Percentiles rank a stretch among this genome's conserved stretches.
These are phyloP conservation scores for Stenurella melanura DNA, from an alignment of 2,888 invertebrate species.

Conservation along the genomic window DNA sequence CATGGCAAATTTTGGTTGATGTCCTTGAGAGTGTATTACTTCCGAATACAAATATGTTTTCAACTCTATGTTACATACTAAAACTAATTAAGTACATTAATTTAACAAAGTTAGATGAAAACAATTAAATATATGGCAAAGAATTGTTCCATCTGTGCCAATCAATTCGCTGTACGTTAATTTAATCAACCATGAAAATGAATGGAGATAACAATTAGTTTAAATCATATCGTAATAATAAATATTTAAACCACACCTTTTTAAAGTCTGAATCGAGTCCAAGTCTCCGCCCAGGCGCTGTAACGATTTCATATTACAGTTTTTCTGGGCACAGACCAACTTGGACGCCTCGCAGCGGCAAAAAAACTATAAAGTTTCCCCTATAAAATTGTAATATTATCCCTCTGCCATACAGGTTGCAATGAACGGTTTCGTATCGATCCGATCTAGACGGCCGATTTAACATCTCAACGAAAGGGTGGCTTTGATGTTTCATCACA, in stretches of 20 bases:
- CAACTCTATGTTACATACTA: too few species aligned
- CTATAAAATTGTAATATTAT: constrained; percentile 46
- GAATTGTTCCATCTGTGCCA: not conserved
- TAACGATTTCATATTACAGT: constrained; percentile 63
- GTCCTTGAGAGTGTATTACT: too few species aligned
- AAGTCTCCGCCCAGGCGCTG: constrained; percentile 59
- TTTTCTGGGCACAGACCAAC: constrained; percentile 52
- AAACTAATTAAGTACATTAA: too few species aligned
- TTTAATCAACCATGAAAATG: not conserved
- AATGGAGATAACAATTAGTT: constrained; percentile 32
- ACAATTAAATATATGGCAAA: too few species aligned
- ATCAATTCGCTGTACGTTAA: not conserved
- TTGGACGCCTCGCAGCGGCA: constrained; percentile 31
- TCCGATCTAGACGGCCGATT: constrained; percentile 27
- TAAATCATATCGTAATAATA: constrained; percentile 43
- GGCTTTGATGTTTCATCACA: constrained; percentile 45
- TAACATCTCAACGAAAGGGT: constrained; percentile 33
- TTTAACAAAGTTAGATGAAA: too few species aligned
- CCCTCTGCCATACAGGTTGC: constrained; percentile 32
- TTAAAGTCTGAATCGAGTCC: constrained; percentile 50
- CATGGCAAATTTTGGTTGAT: too few species aligned
- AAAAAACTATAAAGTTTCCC: constrained; percentile 46
- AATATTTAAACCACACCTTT: constrained; percentile 57
- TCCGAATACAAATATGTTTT: too few species aligned
- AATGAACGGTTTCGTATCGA: constrained; percentile 34